Base-by-base conservation (phyloP, 2,888 invertebrate genomes). In the Emmelina monodactyla region DNA sequence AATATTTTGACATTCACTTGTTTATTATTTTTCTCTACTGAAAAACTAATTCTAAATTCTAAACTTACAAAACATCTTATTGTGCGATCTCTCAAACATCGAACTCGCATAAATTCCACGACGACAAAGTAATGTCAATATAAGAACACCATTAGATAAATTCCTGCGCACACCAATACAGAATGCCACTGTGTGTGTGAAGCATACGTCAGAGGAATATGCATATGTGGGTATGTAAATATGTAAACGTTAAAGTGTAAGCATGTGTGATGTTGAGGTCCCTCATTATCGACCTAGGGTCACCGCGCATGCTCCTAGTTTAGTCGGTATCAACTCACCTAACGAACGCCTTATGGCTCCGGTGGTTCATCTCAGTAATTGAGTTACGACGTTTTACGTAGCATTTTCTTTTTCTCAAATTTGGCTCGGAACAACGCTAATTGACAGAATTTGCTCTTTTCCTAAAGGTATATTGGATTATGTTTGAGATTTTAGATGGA, bases 241-340 rank as follows among this genome's bases (percentile, higher is more conserved):
- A 78, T 67, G 72, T 67, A 62, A 64, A 66, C 62, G 75, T 68
- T 75, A 75, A 73, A 69, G 68, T 71, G 67, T n/a, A n/a, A 75
- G 76, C 71, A 75, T 79, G 79, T 79, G 79, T 76, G 76, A 75
- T 72, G 76, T 63, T 67, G 78, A 73, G 71, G 72, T 66, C 67
- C 56, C 75, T 81, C 81, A 81, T 81, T 81, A 81, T 81, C 81
- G 81, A 81, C 81, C 81, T 76, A 61, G 58, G 81, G 80, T 80
- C 80, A 75, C 61, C 61, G 81, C 81, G 81, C 81, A 80, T 81
- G 81, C 81, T 71, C 78, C 66, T 47, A 56, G 58, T n/a, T n/a
- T n/a, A n/a, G n/a, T n/a, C n/a, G n/a, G n/a, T 60, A 58, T 60
- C 56, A 57, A 57, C 59, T 58, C 59, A 54, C 59, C 68, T 76